A percentile compares a stretch with the other conserved stretches of the same genome.
Conservation (phyloP, 2,888 invertebrate species). For the Polyommatus iphigenia region DNA sequence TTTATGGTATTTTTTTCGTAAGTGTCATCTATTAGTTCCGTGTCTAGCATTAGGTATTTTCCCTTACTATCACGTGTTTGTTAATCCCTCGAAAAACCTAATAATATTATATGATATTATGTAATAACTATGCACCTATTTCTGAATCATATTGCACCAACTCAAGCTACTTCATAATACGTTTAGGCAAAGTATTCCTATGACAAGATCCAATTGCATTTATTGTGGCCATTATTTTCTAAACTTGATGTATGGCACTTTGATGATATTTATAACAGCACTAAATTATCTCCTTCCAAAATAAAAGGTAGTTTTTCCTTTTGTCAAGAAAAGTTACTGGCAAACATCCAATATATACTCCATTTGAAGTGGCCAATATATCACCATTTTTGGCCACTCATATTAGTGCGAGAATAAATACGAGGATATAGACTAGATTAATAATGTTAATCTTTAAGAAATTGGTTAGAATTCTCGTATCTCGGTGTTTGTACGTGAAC, state of each 20-base stretch:
- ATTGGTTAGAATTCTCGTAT: too few species aligned
- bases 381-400: constrained; percentile 27
- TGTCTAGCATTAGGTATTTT: too few species aligned
- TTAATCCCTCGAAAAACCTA: too few species aligned
- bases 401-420: constrained; percentile 5
- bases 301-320: constrained; percentile 20
- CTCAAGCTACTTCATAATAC: background rate
- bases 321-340: constrained; percentile 27
- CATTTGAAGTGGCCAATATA: constrained; percentile 22
- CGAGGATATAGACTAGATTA: background rate
- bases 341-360: constrained; percentile 25
- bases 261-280: constrained; percentile 17
- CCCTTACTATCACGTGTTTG: too few species aligned
- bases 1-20: too few species aligned
- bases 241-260: background rate
- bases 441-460: background rate
- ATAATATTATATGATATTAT: too few species aligned
- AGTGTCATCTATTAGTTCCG: too few species aligned
- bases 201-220: background rate
- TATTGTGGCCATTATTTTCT: background rate
- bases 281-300: constrained; percentile 18
- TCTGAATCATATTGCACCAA: background rate
- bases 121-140: too few species aligned
- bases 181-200: background rate
- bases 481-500: too few species aligned